Evolutionary conservation across 1,140 invertebrate genomes (phyloP), one percentile per base, ranked within the genome.

Genomic region (Helicoverpa zea): DNA sequence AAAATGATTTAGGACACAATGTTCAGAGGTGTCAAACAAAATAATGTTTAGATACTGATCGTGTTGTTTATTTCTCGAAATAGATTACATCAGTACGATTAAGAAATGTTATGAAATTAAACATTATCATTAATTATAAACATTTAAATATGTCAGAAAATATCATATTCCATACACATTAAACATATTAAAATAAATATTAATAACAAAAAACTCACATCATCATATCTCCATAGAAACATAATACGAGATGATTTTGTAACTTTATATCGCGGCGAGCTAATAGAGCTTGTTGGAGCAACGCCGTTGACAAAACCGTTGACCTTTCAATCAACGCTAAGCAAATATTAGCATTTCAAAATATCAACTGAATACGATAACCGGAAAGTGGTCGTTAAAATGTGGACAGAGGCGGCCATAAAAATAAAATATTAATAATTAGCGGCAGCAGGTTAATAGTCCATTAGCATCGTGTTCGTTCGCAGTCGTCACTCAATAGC

Each of bases 391-490:
- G 85, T 87, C 88, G 84, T 93, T 90, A 90, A 89, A 66, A 89
- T 85, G 86, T 84, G 83, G 84, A 87, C 86, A 82, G 86, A 86
- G 86, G 83, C 75, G 82, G 78, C 81, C 81, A 87, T 91, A 91
- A 93, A 91, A 88, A 89, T 87, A 87, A 87, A 89, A 90, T 90
- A 93, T 93, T 88, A 92, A 90, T 87, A 91, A 86, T 89, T 87
- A 89, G 79, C 85, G 83, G 87, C 84, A 86, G 80, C 78, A 89
- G 86, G 87, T 88, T 90, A 89, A 90, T 84, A 87, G 85, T 87
- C 87, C 84, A 90, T 91, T 91, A 90, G 86, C 79, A 83, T 68
- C 80, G 83, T 84, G 83, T 84, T 84, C 35, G 73, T 23, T 35
- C 52, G 54, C 56, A 49, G 74, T 77, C 47, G 61, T 77, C 59